Evolutionary conservation across 2,113 vertebrate genomes (phyloP).

Genomic region (Catharus bicknelli): DNA sequence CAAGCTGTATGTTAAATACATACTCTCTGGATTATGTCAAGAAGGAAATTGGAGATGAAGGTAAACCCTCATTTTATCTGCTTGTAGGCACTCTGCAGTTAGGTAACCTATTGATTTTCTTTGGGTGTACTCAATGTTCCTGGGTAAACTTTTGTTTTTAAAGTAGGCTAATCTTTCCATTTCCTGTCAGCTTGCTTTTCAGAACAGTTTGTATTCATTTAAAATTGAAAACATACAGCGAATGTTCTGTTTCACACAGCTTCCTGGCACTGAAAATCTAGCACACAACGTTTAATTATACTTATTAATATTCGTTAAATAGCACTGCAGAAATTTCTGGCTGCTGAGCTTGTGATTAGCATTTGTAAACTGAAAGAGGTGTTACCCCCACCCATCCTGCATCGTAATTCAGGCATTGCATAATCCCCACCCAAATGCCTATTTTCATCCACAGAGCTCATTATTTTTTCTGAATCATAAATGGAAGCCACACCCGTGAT

Average conservation of each 20-base stretch:
- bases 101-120: not conserved
- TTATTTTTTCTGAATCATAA: constrained; percentile 70
- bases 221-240: not conserved
- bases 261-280: constrained; percentile 8
- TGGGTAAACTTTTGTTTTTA: not conserved
- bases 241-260: not conserved
- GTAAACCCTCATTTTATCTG: not conserved
- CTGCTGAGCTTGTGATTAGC: constrained; percentile 26
- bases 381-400: constrained; percentile 32
- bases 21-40: not conserved
- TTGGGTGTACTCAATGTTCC: not conserved
- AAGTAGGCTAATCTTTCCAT: not conserved
- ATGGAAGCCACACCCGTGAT: constrained; percentile 51
- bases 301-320: constrained; percentile 34
- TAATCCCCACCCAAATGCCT: constrained; percentile 66
- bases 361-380: constrained; percentile 29
- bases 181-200: not conserved
- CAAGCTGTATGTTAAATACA: constrained; percentile 5
- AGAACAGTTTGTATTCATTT: not conserved
- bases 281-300: not conserved
- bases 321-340: constrained; percentile 24
- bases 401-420: constrained; percentile 55
- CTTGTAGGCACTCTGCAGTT: not conserved
- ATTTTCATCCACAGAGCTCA: constrained; percentile 61
- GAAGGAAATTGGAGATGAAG: not conserved